phyloP scores from a whole-genome alignment of 2,888 invertebrate species.

The Ypsolopha scabrella region DNA sequence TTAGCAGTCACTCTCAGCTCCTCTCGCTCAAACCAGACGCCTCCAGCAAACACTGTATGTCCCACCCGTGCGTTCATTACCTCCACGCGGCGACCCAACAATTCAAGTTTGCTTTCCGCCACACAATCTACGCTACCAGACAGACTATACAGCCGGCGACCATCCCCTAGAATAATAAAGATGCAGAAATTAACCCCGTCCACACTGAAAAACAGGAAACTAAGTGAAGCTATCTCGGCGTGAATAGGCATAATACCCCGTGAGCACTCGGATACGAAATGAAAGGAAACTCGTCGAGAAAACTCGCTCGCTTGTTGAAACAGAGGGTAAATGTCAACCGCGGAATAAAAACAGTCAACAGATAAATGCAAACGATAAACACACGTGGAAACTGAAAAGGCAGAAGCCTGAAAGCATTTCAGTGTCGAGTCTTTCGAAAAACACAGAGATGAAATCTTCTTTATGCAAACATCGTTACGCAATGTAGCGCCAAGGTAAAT shows the following conservation, averaged over 20 bases:
- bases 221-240: slow-evolving; percentile 67
- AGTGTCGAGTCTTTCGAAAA: slow-evolving; percentile 36
- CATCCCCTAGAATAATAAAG: slow-evolving; percentile 68
- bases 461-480: slow-evolving; percentile 1
- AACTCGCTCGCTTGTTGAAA: slow-evolving; percentile 50
- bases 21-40: slow-evolving; percentile 58
- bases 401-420: slow-evolving; percentile 34
- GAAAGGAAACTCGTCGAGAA: slow-evolving; percentile 60
- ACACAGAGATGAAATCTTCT: slow-evolving; percentile 20
- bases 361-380: slow-evolving; percentile 69
- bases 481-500: neutral
- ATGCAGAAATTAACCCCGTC: slow-evolving; percentile 65
- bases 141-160: slow-evolving; percentile 36
- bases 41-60: slow-evolving; percentile 54
- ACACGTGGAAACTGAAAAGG: slow-evolving; percentile 55
- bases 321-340: slow-evolving; percentile 67
- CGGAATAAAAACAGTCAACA: slow-evolving; percentile 70
- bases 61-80: slow-evolving; percentile 65
- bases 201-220: slow-evolving; percentile 63
- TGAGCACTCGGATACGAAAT: slow-evolving; percentile 58
- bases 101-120: slow-evolving; percentile 69
- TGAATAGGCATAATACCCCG: slow-evolving; percentile 64
- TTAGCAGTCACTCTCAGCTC: slow-evolving; percentile 17
- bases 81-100: slow-evolving; percentile 64
- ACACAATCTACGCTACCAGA: slow-evolving; percentile 64